Evolutionary conservation across 1,140 invertebrate species (phyloP), one percentile per base, ranked within the genome.

Genomic region (Drosophila ananassae): DNA sequence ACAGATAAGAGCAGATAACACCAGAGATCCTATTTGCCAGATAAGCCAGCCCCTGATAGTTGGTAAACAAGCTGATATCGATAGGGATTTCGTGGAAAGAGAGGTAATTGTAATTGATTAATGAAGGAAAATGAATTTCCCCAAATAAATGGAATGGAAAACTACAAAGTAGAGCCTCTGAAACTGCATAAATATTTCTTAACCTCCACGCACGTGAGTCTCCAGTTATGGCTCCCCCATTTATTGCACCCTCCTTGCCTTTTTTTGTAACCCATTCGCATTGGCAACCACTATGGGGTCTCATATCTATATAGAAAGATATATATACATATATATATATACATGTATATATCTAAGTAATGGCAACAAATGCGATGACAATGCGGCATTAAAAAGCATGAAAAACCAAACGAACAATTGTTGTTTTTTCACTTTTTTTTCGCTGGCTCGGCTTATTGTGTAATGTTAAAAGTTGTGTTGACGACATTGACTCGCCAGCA

Each of bases 321-420:
- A 57, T 57, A 58, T 48, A 50, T 50, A 68, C 24, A 57, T 28
- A 12, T 2, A 17, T 30, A 13, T 50, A 71, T 46, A 52, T 50
- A 28, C n/a, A 21, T 32, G 54, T 68, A 55, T 25, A 48, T 53
- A 39, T 37, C 13, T 41, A 47, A 51, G 58, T 56, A 63, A 63
- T 63, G 69, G 59, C 72, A 72, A 52, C 68, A 87, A 85, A 87
- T 82, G 71, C 75, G 83, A 87, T 87, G 82, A 89, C 82, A 87
- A 87, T 78, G 79, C 83, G 71, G 66, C 78, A 77, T 81, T 81
- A 77, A 81, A 80, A 76, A 77, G 66, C 78, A 79, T 83, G 67
- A 79, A 82, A 83, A 67, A 56, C 57, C 58, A 72, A 63, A 64
- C 44, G 63, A 53, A 54, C 67, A 55, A 59, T 69, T 48, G 48